phyloP scores from a whole-genome alignment of 1,140 invertebrate genomes.

The Hetaerina americana region DNA sequence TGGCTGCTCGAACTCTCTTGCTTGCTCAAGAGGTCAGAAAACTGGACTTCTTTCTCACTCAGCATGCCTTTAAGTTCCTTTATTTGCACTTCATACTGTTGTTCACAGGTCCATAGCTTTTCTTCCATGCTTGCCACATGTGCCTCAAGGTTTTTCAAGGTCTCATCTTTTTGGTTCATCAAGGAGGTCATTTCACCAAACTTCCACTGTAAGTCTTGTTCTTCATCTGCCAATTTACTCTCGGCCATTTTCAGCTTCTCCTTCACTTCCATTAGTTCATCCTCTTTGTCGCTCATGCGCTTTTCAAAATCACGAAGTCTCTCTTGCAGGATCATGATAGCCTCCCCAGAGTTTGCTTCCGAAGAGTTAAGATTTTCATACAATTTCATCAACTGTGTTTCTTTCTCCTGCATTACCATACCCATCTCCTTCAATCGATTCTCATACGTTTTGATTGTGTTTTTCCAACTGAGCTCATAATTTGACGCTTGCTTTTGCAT shows the following conservation, averaged over 20 bases:
- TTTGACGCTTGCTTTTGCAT: neutral
- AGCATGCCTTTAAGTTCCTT: neutral
- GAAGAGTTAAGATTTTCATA: neutral
- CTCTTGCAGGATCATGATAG: neutral
- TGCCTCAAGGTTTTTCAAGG: neutral
- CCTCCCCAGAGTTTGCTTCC: neutral
- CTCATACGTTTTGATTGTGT: neutral
- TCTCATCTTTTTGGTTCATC: neutral
- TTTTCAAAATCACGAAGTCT: neutral
- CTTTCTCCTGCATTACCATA: neutral
- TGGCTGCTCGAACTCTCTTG: neutral
- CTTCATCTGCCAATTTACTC: neutral
- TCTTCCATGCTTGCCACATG: neutral
- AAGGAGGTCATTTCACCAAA: neutral
- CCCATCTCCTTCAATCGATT: neutral
- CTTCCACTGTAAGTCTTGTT: neutral
- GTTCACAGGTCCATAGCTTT: neutral
- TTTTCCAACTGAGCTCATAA: neutral
- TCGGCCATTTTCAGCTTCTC: neutral
- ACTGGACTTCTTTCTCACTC: neutral
- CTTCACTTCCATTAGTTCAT: neutral
- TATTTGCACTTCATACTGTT: neutral
- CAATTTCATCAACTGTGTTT: neutral
- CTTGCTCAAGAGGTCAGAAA: neutral
- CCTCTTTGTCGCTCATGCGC: neutral